Evolutionary conservation across 2,888 invertebrate genomes (phyloP).

Genomic region (Drosophila borborema): DNA sequence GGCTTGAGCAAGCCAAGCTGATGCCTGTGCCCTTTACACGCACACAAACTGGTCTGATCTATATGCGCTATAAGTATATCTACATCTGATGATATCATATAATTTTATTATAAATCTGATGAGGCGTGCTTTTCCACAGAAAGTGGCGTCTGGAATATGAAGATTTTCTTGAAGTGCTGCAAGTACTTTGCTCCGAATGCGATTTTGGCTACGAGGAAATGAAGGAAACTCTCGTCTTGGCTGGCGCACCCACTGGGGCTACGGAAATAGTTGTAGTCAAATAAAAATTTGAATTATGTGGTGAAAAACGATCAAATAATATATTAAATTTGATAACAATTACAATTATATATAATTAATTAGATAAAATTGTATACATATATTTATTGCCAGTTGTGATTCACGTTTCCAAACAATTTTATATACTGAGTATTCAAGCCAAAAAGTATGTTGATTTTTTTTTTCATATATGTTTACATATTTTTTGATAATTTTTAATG

Average conservation of each 20-base stretch:
- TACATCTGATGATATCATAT: slow-evolving; percentile 2
- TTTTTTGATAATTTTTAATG: background rate
- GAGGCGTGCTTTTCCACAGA: slow-evolving; percentile 41
- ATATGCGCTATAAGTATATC: slow-evolving; percentile 74
- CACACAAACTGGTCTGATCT: slow-evolving; percentile 76
- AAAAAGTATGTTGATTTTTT: background rate
- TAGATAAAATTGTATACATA: background rate
- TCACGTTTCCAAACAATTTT: slow-evolving; percentile 7
- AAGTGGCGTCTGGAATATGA: slow-evolving; percentile 79
- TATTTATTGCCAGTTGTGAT: slow-evolving; percentile 10
- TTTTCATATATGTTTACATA: background rate
- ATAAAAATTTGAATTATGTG: slow-evolving; percentile 42
- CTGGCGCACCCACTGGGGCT: slow-evolving; percentile 58
- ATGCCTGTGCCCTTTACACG: slow-evolving; percentile 61
- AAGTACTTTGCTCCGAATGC: slow-evolving; percentile 44
- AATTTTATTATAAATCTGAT: background rate
- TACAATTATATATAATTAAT: slow-evolving; percentile 18
- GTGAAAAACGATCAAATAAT: slow-evolving; percentile 24
- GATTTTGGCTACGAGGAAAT: slow-evolving; percentile 51
- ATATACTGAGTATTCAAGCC: slow-evolving; percentile 40
- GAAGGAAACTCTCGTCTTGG: slow-evolving; percentile 52
- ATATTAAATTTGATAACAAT: slow-evolving; percentile 46
- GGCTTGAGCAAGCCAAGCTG: slow-evolving; percentile 72
- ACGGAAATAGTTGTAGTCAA: slow-evolving; percentile 54
- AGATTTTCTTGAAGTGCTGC: slow-evolving; percentile 72